Conservation (phyloP, 2,888 invertebrate species). For the Eumacrocentrus americanus region DNA sequence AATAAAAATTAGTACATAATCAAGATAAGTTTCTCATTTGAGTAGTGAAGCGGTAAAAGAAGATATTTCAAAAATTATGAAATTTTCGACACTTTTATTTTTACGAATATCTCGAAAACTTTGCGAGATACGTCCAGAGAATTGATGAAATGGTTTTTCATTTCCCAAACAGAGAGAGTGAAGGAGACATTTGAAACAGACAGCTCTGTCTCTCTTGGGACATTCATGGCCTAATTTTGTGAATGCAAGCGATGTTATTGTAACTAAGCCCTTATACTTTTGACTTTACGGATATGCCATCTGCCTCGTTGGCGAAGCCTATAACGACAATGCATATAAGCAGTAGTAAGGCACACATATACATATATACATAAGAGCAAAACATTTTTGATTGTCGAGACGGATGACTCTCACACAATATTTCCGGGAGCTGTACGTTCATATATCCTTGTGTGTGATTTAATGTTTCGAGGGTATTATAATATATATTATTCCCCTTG, state of each 20-base stretch:
- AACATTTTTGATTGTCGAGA: conserved; percentile 25
- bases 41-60: too few relatives aligned
- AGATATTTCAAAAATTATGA: too few relatives aligned
- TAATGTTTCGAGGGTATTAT: conserved; percentile 44
- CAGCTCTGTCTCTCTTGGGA: not conserved
- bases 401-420: conserved; percentile 30
- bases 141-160: too few relatives aligned
- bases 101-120: too few relatives aligned
- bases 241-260: conserved; percentile 46
- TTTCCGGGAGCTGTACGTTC: conserved; percentile 1
- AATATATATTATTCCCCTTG: not conserved
- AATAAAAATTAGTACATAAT: too few relatives aligned
- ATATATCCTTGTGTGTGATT: conserved; percentile 46
- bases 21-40: too few relatives aligned
- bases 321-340: conserved; percentile 7
- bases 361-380: conserved; percentile 12
- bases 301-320: conserved; percentile 41
- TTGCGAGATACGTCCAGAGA: too few relatives aligned
- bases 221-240: conserved; percentile 44
- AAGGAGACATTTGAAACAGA: not conserved
- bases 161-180: not conserved
- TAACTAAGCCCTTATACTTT: conserved; percentile 53
- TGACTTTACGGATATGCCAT: conserved; percentile 54
- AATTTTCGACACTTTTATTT: too few relatives aligned
- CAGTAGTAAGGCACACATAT: conserved; percentile 3